Base-by-base conservation (phyloP, 2,113 vertebrate species). In the Limanda limanda region DNA sequence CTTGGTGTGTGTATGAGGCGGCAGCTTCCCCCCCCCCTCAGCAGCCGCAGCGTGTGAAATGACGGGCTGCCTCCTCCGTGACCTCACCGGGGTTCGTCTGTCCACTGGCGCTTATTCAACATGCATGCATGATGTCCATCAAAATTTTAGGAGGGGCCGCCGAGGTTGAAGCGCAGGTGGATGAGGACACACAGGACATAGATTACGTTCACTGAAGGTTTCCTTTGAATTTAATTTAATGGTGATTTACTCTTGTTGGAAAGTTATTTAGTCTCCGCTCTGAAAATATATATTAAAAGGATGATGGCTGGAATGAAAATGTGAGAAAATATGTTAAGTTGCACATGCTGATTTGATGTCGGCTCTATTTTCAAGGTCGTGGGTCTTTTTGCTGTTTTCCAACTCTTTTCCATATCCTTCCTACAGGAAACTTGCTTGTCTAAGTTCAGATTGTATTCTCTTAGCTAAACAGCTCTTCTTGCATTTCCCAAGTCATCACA, bases 41-140 rank as follows among this genome's bases (percentile, higher is more conserved):
- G 6, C 31, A 31, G 31, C 31, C 67, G 54, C 76, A 78, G 88
- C 82, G 89, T 92, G 83, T 62, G 42, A 73, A 91, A 89, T 89
- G 85, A 90, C 57, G 77, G 63, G 74, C 79, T 83, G 24, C 77
- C 73, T 89, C 79, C 86, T 86, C 83, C 62, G 76, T 83, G 77
- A 91, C 77, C 90, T 89, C 86, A 85, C 60, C 2, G 71, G 84
- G 86, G 60, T 78, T 71, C 51, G 7, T n/a, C 51, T 61, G 85
- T 82, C 78, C 78, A 55, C 64, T 24, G 17, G 57, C 27, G 5
- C 74, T 47, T 68, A 88, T 90, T 82, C 79, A 85, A 86, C 88
- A 87, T 78, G 80, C 27, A 79, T 76, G 79, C n/a, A n/a, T n/a
- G n/a, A n/a, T 68, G 60, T 65, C 70, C 27, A 2, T 76, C 52